Base-by-base conservation (phyloP, 1,140 invertebrate genomes). In the Panagrolaimus sp. region DNA sequence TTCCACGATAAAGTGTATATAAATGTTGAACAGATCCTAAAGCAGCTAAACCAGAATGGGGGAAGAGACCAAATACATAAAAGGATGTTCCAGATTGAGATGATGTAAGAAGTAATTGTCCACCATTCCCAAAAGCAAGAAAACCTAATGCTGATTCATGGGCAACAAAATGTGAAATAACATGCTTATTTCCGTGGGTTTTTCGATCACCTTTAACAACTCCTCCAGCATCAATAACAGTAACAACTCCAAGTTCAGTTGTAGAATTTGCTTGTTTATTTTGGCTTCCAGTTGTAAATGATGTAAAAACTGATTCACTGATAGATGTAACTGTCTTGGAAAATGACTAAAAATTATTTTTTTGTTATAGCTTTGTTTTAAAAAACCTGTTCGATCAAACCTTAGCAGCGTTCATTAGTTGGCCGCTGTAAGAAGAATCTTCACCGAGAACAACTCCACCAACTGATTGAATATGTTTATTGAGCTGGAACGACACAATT, bases 1-100 rank as follows among this genome's bases (percentile, higher is more conserved):
- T 88, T 25, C 88, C 88, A 68, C 95, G 88, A 83, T 96, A 92
- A 46, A 98, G 85, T 42, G 93, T 90, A 83, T 98, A 98, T 14
- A 98, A 85, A 86, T 98, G 96, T 84, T 98, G 93, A 25, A 98
- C 92, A 3, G 92, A 90, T 8, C 92, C 91, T 51, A 93, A 85
- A 16, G 89, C 89, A 25, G 92, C 89, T 0, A 91, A 90, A 43
- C 89, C 89, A 0, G 93, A 92, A 87, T 96, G 93, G 0, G 93
- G 90, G 78, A 94, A 90, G 72, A 98, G 89, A 70, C 91, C 88
- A 84, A 98, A 98, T 57, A 98, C 87, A 84, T 98, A 91, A 84
- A 98, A 98, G 80, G 93, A 91, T 81, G 96, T 92, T 0, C 94
- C 94, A n/a, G 90, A 86, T 72, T 90, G 89, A 84, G 96, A 94